Percentiles rank a stretch among this genome's conserved stretches.
phyloP scores from a whole-genome alignment of 1,140 invertebrate genomes.

The Episyrphus balteatus region DNA sequence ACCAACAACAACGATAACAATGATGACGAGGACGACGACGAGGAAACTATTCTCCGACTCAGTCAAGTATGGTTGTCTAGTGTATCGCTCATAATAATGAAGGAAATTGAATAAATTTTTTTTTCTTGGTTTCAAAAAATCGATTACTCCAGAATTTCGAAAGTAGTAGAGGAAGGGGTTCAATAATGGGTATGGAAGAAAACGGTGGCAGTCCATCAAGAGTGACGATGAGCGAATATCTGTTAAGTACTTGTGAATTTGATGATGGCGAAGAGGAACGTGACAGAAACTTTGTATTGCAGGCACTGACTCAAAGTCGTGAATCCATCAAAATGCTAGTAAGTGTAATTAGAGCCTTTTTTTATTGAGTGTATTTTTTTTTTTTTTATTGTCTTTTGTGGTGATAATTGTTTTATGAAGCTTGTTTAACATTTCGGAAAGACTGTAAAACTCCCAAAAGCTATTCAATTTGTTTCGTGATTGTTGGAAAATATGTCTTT shows the following conservation, averaged over 20 bases:
- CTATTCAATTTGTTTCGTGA: no score
- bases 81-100: background rate
- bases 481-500: no score
- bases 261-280: slow-evolving; percentile 5
- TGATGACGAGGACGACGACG: slow-evolving; percentile 13
- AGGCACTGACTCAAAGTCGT: slow-evolving; percentile 17
- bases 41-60: slow-evolving; percentile 3
- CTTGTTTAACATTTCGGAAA: no score
- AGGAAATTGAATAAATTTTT: background rate
- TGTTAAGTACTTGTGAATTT: background rate
- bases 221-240: background rate
- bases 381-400: no score
- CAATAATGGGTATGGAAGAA: no score
- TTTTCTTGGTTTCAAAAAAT: background rate
- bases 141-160: no score
- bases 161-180: no score
- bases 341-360: background rate
- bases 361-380: background rate
- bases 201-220: background rate
- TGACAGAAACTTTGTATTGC: slow-evolving; percentile 14
- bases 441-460: no score
- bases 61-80: background rate
- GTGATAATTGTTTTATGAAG: no score
- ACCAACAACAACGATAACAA: background rate
- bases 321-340: slow-evolving; percentile 17